Evolutionary conservation across 2,113 vertebrate species (phyloP), one percentile per base, ranked within the genome.

Genomic region (Brienomyrus longianalis): DNA sequence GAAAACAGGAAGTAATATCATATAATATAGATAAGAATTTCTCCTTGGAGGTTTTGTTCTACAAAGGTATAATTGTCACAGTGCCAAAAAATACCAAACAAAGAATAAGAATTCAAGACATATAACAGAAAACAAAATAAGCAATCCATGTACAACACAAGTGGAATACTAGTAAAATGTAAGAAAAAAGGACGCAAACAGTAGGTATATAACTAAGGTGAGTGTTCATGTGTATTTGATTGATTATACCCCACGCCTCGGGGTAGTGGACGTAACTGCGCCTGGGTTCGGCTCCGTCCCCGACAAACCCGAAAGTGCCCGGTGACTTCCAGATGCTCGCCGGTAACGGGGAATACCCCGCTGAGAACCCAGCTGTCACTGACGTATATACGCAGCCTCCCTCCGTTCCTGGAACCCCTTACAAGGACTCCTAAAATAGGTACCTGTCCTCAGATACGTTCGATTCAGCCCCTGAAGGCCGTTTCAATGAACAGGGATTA

Each of bases 301-400:
- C 11, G n/a, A 66, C 62, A n/a, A 83, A 17, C 17, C 17, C 77
- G 31, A 45, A 45, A 19, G 3, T 21, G 23, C 83, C 2, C 45
- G 45, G 43, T 83, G 77, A n/a, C 83, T 84, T 84, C 83, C 83
- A 84, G 43, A 84, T 84, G 83, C 83, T 84, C 83, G 4, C 77
- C 5, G 8, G 83, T 84, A 47, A 84, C 45, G 23, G 39, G 83
- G 43, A 47, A 48, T 23, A 13, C 45, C 83, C 77, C 83, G 19
- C 83, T 48, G 43, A 84, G 43, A 84, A 47, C 43, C 83, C 19
- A 23, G 83, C 83, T 45, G 43, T 84, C 83, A 8, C 83, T 80
- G 35, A 80, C 74, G 74, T 80, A 17, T 80, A 17, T 43, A 43
- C 15, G 35, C 74, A 80, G 1, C 74, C 31, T 39, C 35, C 74